phyloP scores from a whole-genome alignment of 2,888 invertebrate genomes.

The Ypsolopha scabrella region DNA sequence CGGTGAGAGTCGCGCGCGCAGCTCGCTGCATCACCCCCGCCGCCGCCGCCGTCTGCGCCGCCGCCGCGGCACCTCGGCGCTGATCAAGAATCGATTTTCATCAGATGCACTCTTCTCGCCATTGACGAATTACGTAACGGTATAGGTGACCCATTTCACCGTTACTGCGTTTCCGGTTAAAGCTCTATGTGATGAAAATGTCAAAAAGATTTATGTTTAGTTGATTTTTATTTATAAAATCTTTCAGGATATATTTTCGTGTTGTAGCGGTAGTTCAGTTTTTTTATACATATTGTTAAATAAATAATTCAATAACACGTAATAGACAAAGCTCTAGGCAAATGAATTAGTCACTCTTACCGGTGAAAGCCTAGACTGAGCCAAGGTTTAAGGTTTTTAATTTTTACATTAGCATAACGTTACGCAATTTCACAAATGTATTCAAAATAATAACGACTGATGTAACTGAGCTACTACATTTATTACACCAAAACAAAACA shows the following conservation, averaged over 20 bases:
- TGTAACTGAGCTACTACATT: too few species aligned
- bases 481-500: too few species aligned
- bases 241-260: background rate
- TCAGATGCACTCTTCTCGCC: slow-evolving; percentile 46
- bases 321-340: too few species aligned
- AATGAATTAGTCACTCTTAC: too few species aligned
- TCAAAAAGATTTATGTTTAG: background rate
- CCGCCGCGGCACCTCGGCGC: slow-evolving; percentile 27
- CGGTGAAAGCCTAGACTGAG: too few species aligned
- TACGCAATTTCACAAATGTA: too few species aligned
- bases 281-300: background rate
- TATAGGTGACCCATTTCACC: slow-evolving; percentile 43
- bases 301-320: too few species aligned
- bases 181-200: slow-evolving; percentile 4
- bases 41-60: slow-evolving; percentile 30
- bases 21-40: slow-evolving; percentile 33
- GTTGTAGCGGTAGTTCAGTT: background rate
- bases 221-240: too few species aligned
- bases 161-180: slow-evolving; percentile 10
- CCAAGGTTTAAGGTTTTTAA: too few species aligned
- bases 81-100: slow-evolving; percentile 53
- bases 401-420: too few species aligned
- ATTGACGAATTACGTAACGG: slow-evolving; percentile 52
- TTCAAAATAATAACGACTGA: too few species aligned
- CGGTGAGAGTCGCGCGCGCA: slow-evolving; percentile 66